Conservation (phyloP, 2,113 vertebrate genomes). For the Erythrocercus mccallii region DNA sequence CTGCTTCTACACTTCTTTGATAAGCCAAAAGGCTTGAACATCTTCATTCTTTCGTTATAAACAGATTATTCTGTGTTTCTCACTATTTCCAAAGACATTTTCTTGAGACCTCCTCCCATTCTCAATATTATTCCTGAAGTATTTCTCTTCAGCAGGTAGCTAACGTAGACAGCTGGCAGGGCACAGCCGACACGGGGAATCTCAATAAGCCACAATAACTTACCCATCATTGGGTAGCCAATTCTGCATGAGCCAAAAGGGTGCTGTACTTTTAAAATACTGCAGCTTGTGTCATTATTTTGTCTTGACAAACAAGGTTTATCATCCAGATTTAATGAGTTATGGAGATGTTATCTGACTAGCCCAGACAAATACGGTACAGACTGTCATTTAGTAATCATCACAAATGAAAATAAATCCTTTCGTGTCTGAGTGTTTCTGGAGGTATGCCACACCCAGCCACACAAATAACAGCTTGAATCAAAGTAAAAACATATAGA, state of each 20-base stretch:
- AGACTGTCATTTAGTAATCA: background rate
- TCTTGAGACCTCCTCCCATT: background rate
- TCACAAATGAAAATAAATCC: background rate
- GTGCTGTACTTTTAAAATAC: background rate
- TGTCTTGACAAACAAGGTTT: background rate
- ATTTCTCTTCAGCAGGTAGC: background rate
- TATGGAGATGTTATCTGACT: background rate
- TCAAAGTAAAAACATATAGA: background rate
- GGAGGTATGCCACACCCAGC: background rate
- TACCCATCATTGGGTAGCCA: background rate
- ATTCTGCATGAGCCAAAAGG: background rate
- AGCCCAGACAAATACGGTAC: background rate
- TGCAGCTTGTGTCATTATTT: background rate
- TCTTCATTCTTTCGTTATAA: background rate
- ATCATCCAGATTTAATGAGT: background rate
- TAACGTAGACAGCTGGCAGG: background rate
- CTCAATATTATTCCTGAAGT: background rate
- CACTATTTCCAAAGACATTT: background rate
- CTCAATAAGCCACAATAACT: background rate
- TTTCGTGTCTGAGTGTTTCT: background rate
- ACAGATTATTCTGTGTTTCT: background rate
- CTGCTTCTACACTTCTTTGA: background rate
- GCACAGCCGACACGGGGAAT: background rate
- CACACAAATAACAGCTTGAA: background rate
- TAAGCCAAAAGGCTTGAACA: background rate